A percentile compares a stretch with the other conserved stretches of the same genome.
phyloP scores from a whole-genome alignment of 2,888 invertebrate species.

The Kryphioiulus occultus region DNA sequence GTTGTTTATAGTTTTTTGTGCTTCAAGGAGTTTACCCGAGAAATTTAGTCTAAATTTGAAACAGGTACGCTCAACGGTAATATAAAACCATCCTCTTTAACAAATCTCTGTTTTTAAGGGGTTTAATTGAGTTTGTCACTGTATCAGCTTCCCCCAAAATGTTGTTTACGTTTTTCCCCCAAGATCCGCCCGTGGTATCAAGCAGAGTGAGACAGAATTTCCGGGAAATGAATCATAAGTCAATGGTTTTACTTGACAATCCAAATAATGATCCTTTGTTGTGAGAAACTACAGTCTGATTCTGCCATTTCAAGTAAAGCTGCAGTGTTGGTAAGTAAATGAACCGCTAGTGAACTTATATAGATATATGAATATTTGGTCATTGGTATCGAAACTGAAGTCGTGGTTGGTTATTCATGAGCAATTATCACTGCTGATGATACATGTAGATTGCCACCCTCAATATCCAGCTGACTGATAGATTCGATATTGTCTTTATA shows the following conservation, averaged over 20 bases:
- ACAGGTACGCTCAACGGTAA: neutral
- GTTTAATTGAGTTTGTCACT: too few relatives aligned
- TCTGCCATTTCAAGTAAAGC: neutral
- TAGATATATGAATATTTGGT: neutral
- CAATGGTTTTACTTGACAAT: neutral
- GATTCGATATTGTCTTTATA: too few relatives aligned
- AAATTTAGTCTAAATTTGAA: neutral
- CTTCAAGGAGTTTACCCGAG: neutral
- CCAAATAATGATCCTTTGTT: conserved; percentile 3
- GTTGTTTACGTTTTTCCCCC: conserved; percentile 1
- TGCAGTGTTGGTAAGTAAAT: neutral
- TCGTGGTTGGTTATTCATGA: neutral
- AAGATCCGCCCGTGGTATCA: neutral
- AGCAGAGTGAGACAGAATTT: neutral
- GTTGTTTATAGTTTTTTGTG: neutral
- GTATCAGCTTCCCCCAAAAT: neutral
- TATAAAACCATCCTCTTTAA: too few relatives aligned
- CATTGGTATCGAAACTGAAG: neutral
- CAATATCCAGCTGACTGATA: too few relatives aligned
- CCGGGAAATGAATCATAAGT: conserved; percentile 31
- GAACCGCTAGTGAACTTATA: neutral
- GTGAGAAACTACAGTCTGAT: neutral
- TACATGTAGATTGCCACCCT: too few relatives aligned
- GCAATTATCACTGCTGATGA: too few relatives aligned
- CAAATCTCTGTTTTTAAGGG: too few relatives aligned